Evolutionary conservation across 1,140 invertebrate genomes (phyloP), one percentile per base, ranked within the genome.

Genomic region (Aphidius gifuensis): DNA sequence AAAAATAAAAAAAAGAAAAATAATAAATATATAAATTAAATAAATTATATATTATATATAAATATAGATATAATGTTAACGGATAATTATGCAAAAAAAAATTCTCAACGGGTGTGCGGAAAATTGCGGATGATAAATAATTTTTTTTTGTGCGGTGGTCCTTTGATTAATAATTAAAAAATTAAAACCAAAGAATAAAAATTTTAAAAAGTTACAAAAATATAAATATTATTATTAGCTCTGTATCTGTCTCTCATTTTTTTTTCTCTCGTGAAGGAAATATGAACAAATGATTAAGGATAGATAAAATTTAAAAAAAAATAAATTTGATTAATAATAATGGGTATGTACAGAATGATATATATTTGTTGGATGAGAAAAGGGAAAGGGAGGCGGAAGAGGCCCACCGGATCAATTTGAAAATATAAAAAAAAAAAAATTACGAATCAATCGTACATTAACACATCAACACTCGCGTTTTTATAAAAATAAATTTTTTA

Each of bases 351-450:
- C 32, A 51, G 7, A 51, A 23, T 51, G 8, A 23, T 51, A 58
- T 58, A 48, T 58, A 45, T 45, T 62, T 9, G 43, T 46, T 51
- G 50, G 23, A 48, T 58, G 55, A 58, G 61, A 40, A 53, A 44
- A 57, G 61, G 44, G 61, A 61, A 55, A 61, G 53, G 42, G 53
- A 54, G 45, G 45, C 40, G 51, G 46, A 55, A 61, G 53, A 56
- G 32, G 43, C 40, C 9, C 40, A 55, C 6, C 53, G 40, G n/a
- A 55, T 11, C 43, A 39, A 61, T 44, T 53, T 50, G 6, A 32
- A 60, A 16, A 46, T 8, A 21, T 23, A 11, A 43, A 40, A 54
- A 23, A 40, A 39, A 43, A 45, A 56, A 44, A 56, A 42, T 5
- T 40, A 43, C 44, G n/a, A n/a, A 50, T 21, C 8, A 21, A 50